phyloP scores from a whole-genome alignment of 2,888 invertebrate genomes.

The Electrophaes corylata region DNA sequence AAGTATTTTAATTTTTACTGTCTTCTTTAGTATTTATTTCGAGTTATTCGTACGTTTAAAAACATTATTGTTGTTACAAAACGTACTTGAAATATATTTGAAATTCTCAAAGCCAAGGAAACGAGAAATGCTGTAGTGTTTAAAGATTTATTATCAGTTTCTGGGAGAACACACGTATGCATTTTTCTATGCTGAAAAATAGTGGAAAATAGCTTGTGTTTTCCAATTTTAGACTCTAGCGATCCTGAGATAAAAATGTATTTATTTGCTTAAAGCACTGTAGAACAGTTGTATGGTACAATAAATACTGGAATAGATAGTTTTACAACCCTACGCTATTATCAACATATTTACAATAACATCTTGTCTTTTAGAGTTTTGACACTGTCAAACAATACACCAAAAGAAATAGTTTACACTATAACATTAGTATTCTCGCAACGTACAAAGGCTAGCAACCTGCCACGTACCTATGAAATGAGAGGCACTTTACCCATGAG shows the following conservation, averaged over 20 bases:
- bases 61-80: not conserved
- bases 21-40: not conserved
- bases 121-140: not conserved
- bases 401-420: not conserved
- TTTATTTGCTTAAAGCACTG: not conserved
- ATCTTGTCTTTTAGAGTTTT: no score
- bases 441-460: not conserved
- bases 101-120: not conserved
- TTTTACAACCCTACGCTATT: no score
- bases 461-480: not conserved
- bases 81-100: not conserved
- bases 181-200: not conserved
- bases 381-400: no score
- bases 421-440: not conserved
- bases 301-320: no score
- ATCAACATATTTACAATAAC: no score
- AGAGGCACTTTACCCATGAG: not conserved
- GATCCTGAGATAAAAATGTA: not conserved
- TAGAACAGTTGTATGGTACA: no score
- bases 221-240: not conserved
- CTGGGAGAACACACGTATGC: not conserved
- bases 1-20: not conserved
- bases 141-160: conserved; percentile 1
- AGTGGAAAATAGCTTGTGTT: not conserved
- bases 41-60: not conserved